phyloP scores from a whole-genome alignment of 92 coral and sea anemone species.

The Epizoanthus stellaris region DNA sequence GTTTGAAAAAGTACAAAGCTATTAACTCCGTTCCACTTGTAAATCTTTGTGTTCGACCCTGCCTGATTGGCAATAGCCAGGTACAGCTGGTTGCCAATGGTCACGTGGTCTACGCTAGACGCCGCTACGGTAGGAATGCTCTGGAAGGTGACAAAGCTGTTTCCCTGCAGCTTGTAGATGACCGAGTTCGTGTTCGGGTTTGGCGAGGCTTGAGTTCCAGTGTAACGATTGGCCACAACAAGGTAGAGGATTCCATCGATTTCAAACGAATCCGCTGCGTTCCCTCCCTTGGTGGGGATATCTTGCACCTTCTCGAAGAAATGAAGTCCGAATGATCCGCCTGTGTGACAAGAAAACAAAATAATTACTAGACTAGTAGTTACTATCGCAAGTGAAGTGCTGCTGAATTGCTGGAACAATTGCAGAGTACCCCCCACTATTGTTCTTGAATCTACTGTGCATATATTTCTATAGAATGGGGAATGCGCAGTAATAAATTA shows the following conservation, averaged over 20 bases:
- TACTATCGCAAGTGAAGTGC: too few species aligned
- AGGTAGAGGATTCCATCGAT: slow-evolving; percentile 52
- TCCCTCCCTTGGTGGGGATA: slow-evolving; percentile 53
- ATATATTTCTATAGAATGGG: too few species aligned
- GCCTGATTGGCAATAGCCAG: slow-evolving; percentile 20
- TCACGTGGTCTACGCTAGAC: slow-evolving; percentile 6
- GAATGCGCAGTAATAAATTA: too few species aligned
- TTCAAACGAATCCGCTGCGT: slow-evolving; percentile 34
- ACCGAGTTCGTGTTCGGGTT: slow-evolving; percentile 6
- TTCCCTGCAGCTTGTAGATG: slow-evolving; percentile 38
- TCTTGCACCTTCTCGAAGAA: slow-evolving; percentile 58
- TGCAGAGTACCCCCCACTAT: too few species aligned
- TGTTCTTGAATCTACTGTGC: too few species aligned
- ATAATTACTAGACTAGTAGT: too few species aligned
- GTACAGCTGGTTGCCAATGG: slow-evolving; percentile 1
- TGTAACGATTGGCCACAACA: slow-evolving; percentile 50
- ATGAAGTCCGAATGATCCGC: slow-evolving; percentile 48
- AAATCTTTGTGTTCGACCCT: not conserved
- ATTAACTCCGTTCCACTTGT: slow-evolving; percentile 22
- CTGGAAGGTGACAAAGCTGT: slow-evolving; percentile 6
- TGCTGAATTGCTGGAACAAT: too few species aligned
- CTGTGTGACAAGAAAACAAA: not conserved
- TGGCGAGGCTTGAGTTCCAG: not conserved
- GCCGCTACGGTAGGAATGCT: slow-evolving; percentile 16
- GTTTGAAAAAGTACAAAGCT: slow-evolving; percentile 2